Evolutionary conservation across 2,113 vertebrate genomes (phyloP).

Genomic region (Seriola aureovittata): DNA sequence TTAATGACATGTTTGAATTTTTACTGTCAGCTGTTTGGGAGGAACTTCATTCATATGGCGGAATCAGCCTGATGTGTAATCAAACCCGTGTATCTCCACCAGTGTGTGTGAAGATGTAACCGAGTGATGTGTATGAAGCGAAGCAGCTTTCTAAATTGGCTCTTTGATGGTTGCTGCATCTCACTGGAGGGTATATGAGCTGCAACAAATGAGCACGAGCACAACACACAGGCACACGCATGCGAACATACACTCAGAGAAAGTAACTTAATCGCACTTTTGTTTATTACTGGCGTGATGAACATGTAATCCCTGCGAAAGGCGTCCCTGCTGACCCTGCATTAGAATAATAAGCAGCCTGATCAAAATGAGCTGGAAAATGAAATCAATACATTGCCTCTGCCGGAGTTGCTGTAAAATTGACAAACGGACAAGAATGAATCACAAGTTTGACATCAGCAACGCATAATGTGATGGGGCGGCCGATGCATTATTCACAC

Average conservation of each 20-base stretch:
- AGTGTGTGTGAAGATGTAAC: constrained; percentile 30
- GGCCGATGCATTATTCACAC: constrained; percentile 64
- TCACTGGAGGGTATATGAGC: constrained; percentile 56
- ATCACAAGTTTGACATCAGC: constrained; percentile 67
- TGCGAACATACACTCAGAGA: constrained; percentile 8
- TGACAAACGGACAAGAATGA: constrained; percentile 66
- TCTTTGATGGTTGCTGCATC: constrained; percentile 69
- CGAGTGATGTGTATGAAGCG: constrained; percentile 34
- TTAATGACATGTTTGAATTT: constrained; percentile 22
- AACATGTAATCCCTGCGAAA: constrained; percentile 40
- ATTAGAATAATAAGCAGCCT: constrained; percentile 50
- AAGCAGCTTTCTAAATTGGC: constrained; percentile 64
- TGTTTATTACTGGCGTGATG: constrained; percentile 45
- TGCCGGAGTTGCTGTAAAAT: constrained; percentile 56
- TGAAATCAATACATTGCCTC: constrained; percentile 57
- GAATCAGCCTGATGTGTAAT: constrained; percentile 46
- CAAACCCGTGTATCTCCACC: constrained; percentile 15
- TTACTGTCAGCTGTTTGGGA: constrained; percentile 6
- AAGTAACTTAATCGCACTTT: constrained; percentile 41
- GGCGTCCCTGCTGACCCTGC: constrained; percentile 20
- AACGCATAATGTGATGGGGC: constrained; percentile 65
- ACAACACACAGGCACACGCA: neutral
- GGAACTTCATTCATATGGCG: constrained; percentile 32
- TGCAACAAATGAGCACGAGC: constrained; percentile 48
- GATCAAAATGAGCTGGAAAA: constrained; percentile 56